These are phyloP conservation scores for Monopterus albus DNA, from an alignment of 2,113 vertebrate genomes.

Conservation along the genomic window DNA sequence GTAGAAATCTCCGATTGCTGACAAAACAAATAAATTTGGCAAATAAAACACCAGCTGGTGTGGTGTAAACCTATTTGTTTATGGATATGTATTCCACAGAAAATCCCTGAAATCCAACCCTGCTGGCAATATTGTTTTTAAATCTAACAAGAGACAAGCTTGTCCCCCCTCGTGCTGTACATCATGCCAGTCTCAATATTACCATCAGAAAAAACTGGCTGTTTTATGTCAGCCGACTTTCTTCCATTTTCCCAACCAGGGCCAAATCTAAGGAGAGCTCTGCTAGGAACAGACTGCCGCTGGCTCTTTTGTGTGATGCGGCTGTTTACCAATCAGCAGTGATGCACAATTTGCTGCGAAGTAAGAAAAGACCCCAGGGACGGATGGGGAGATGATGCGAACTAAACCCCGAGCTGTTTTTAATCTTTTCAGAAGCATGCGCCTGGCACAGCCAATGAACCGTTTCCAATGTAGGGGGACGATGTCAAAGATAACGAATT, in stretches of 20 bases:
- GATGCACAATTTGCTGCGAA: constrained; percentile 17
- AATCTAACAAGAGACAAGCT: background rate
- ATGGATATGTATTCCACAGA: background rate
- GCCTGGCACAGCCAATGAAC: constrained; percentile 18
- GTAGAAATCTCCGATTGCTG: background rate
- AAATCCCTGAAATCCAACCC: background rate
- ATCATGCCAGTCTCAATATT: background rate
- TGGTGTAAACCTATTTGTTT: background rate
- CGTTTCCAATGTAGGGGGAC: background rate
- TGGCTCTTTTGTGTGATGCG: constrained; percentile 10
- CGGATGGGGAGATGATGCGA: background rate
- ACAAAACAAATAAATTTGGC: background rate
- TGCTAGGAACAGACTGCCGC: background rate
- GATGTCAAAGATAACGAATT: constrained; percentile 27
- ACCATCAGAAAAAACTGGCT: background rate
- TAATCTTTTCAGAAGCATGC: constrained; percentile 1
- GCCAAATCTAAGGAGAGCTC: constrained; percentile 12
- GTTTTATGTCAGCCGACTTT: background rate
- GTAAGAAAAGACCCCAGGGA: constrained; percentile 3
- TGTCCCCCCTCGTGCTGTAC: background rate
- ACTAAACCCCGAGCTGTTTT: background rate
- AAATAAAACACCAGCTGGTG: background rate
- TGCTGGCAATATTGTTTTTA: background rate
- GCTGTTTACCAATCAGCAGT: constrained; percentile 28
- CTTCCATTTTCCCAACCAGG: background rate